These are phyloP conservation scores for Mimas tiliae DNA, from an alignment of 2,888 invertebrate species.

Conservation along the genomic window DNA sequence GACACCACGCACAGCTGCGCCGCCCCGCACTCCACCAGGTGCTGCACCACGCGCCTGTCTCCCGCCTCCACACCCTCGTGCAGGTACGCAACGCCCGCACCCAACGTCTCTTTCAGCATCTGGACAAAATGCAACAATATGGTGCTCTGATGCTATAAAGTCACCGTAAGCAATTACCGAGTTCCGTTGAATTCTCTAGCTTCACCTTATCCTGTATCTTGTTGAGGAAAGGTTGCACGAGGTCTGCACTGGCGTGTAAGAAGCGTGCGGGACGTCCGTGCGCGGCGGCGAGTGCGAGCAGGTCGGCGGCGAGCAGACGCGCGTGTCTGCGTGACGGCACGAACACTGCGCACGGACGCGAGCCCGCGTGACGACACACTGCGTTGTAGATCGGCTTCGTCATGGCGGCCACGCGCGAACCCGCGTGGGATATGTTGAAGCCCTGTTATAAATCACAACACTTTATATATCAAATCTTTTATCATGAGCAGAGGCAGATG, in stretches of 20 bases:
- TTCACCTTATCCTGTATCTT: slow-evolving; percentile 94
- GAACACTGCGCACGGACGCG: slow-evolving; percentile 94
- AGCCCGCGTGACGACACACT: slow-evolving; percentile 92
- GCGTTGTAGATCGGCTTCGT: slow-evolving; percentile 98
- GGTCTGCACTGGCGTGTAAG: slow-evolving; percentile 93
- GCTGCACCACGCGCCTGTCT: slow-evolving; percentile 96
- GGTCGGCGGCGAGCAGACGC: slow-evolving; percentile 96
- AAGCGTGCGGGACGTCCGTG: slow-evolving; percentile 94
- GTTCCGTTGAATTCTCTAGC: no score
- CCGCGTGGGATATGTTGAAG: slow-evolving; percentile 98
- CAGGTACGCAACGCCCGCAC: slow-evolving; percentile 98
- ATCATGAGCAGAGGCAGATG: no score
- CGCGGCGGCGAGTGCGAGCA: slow-evolving; percentile 96
- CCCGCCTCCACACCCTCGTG: slow-evolving; percentile 95
- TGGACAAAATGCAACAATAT: slow-evolving; percentile 46
- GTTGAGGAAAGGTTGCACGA: slow-evolving; percentile 95
- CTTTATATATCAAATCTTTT: neutral
- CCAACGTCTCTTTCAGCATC: slow-evolving; percentile 95
- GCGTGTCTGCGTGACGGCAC: slow-evolving; percentile 96
- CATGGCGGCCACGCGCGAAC: slow-evolving; percentile 98
- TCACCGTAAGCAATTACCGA: no score
- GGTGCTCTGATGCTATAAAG: neutral
- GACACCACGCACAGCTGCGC: slow-evolving; percentile 96
- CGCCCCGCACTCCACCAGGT: slow-evolving; percentile 96
- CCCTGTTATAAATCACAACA: slow-evolving; percentile 83